Evolutionary conservation across 2,113 vertebrate genomes (phyloP), one percentile per base, ranked within the genome.

Genomic region (Caretta caretta): DNA sequence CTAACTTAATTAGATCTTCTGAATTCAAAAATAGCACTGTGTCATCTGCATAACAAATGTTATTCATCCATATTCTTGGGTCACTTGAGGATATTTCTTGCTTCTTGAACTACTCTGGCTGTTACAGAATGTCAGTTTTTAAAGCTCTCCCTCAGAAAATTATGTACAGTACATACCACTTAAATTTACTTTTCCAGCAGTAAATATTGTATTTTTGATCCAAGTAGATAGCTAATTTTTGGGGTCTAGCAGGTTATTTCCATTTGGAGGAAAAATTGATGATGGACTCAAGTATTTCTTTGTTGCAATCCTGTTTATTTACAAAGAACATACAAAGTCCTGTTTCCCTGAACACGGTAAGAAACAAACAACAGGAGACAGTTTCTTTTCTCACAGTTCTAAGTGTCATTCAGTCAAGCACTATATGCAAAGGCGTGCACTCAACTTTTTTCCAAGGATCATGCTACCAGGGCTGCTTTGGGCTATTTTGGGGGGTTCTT

Each of bases 341-440:
- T 72, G 17, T 22, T 72, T n/a, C n/a, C 9, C n/a, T 25, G 16
- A 38, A 82, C 2, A 6, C 31, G 12, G 11, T 35, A 19, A 10
- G 22, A 24, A 53, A 22, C 49, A 51, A n/a, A n/a, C 49, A 50
- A 8, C 27, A 51, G 10, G 8, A 51, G 49, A 53, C 14, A 9
- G 29, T 62, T 69, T 69, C 16, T 69, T 35, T n/a, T 35, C 35
- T 69, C 65, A 72, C 35, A 38, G 11, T 54, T 1, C 10, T 2
- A 1, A 3, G 2, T 38, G 9, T 5, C 10, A 10, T 10, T 35
- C 13, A 2, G 5, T 8, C 8, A 29, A 29, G 57, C 29, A 1
- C 2, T 4, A 8, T 31, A 0, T 22, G 7, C 0, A 1, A 50
- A 3, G 13, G 9, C 4, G 17, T 1, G 0, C 2, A 10, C 12